Conservation (phyloP, 2,113 vertebrate genomes). For the Daubentonia madagascariensis region DNA sequence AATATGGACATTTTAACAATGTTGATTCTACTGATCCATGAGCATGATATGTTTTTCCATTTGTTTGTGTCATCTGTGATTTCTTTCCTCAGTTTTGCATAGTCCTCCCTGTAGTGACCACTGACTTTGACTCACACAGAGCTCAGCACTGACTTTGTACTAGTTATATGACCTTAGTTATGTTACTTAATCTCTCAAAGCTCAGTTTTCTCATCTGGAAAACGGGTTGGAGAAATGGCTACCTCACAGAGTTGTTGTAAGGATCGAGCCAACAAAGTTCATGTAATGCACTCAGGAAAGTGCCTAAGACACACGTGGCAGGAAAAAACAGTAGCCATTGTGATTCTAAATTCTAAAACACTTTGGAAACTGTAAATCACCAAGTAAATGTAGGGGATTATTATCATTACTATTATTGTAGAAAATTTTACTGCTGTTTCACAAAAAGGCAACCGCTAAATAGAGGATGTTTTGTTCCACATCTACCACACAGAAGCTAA, state of each 20-base stretch:
- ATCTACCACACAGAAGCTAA: not conserved
- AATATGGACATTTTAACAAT: too few relatives aligned
- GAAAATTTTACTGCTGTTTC: constrained; percentile 5
- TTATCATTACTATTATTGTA: not conserved
- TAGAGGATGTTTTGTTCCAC: not conserved
- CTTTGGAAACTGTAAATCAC: not conserved
- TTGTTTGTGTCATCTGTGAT: too few relatives aligned
- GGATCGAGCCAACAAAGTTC: not conserved
- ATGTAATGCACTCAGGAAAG: not conserved
- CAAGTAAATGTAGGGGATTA: not conserved
- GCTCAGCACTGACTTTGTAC: not conserved
- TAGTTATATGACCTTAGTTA: not conserved
- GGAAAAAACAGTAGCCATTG: not conserved
- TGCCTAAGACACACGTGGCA: not conserved
- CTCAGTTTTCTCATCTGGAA: not conserved
- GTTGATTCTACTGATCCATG: too few relatives aligned
- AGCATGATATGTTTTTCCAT: too few relatives aligned
- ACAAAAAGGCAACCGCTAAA: not conserved
- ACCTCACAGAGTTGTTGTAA: not conserved
- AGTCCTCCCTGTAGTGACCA: not conserved
- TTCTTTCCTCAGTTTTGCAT: too few relatives aligned
- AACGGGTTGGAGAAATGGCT: not conserved
- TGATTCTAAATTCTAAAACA: not conserved
- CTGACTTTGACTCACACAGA: not conserved
- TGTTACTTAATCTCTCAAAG: not conserved